Evolutionary conservation across 2,888 invertebrate species (phyloP).

Genomic region (Diarsia dahlii): DNA sequence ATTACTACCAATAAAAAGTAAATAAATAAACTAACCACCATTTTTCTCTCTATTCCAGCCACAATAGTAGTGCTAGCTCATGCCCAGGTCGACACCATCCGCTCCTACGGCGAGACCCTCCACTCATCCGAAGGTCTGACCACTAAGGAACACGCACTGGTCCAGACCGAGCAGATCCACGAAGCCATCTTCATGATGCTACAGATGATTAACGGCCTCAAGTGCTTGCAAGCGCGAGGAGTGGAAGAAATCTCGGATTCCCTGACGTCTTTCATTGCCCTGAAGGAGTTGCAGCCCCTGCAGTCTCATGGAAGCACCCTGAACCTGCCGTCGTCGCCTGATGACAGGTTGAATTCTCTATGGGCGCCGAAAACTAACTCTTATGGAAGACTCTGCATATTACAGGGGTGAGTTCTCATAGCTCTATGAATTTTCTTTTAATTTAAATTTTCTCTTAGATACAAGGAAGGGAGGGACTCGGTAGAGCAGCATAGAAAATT

Average conservation of each 20-base stretch:
- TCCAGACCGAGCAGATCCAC: constrained; percentile 89
- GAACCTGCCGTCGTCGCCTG: constrained; percentile 76
- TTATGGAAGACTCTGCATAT: constrained; percentile 93
- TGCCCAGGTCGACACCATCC: constrained; percentile 94
- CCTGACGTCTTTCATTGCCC: constrained; percentile 93
- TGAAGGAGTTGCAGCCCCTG: constrained; percentile 89
- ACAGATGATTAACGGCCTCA: constrained; percentile 95
- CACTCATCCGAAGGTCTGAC: constrained; percentile 89
- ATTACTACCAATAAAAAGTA: too few species aligned
- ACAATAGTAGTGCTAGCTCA: constrained; percentile 94
- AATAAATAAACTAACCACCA: not conserved
- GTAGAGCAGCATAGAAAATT: too few species aligned
- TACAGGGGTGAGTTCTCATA: constrained; percentile 92
- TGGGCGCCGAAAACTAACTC: constrained; percentile 88
- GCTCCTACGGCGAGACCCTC: constrained; percentile 92
- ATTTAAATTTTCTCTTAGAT: too few species aligned
- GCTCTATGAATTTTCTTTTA: not conserved
- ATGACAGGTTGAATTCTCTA: constrained; percentile 85
- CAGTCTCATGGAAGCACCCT: constrained; percentile 76
- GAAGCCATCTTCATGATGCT: constrained; percentile 95
- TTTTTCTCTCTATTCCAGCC: constrained; percentile 87
- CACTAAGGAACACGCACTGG: constrained; percentile 84
- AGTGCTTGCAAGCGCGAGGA: constrained; percentile 95
- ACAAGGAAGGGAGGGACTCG: too few species aligned
- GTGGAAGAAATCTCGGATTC: constrained; percentile 94